phyloP scores from a whole-genome alignment of 2,797 vertebrate genomes.

The Pipistrellus pipistrellus region DNA sequence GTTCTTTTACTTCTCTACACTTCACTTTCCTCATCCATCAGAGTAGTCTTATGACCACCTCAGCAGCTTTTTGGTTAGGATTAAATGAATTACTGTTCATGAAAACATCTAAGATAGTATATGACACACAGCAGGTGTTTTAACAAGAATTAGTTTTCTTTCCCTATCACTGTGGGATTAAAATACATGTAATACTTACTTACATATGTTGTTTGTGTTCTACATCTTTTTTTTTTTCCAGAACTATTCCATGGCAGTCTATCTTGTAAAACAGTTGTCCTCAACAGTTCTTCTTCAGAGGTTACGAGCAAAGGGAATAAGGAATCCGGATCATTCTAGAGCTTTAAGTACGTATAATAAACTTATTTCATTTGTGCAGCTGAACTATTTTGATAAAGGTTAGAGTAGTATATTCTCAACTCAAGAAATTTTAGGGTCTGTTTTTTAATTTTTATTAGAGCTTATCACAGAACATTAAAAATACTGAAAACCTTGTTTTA shows the following conservation, averaged over 20 bases:
- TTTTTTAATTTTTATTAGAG: slow-evolving; percentile 11
- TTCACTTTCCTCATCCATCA: slow-evolving; percentile 13
- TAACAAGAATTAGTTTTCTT: slow-evolving; percentile 64
- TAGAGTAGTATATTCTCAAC: slow-evolving; percentile 66
- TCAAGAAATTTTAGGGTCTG: not conserved
- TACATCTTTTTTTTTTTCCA: slow-evolving; percentile 86
- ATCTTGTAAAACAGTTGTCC: slow-evolving; percentile 98
- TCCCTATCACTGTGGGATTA: slow-evolving; percentile 53
- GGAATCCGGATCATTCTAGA: slow-evolving; percentile 99
- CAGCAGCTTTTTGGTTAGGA: slow-evolving; percentile 24
- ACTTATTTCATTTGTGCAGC: slow-evolving; percentile 74
- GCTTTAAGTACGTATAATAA: slow-evolving; percentile 94
- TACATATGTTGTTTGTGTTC: slow-evolving; percentile 76
- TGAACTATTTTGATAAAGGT: slow-evolving; percentile 62
- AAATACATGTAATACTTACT: slow-evolving; percentile 70
- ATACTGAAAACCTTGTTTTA: slow-evolving; percentile 56
- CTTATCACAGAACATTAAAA: slow-evolving; percentile 58
- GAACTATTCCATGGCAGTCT: slow-evolving; percentile 99
- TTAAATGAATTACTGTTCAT: slow-evolving; percentile 17
- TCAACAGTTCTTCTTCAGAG: slow-evolving; percentile 97
- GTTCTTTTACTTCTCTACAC: slow-evolving; percentile 48
- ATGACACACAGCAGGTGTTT: slow-evolving; percentile 48
- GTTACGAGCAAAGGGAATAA: slow-evolving; percentile 97
- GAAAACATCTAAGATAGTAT: slow-evolving; percentile 59
- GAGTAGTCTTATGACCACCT: slow-evolving; percentile 24